Conservation (phyloP, 2,797 vertebrate species). For the Simalia tracyae region DNA sequence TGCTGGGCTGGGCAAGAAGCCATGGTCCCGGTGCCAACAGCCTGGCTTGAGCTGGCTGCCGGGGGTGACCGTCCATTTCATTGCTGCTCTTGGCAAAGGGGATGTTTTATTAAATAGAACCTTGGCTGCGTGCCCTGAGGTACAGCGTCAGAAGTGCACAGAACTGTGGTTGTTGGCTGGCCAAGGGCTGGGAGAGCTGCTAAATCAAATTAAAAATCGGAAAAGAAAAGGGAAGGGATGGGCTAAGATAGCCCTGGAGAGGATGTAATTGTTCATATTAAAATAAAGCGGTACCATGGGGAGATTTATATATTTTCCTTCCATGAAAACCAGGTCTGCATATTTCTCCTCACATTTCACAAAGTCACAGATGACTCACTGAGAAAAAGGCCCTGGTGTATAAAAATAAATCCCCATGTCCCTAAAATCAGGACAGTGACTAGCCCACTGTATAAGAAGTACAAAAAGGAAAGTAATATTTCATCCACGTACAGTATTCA, state of each 20-base stretch:
- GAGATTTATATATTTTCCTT: background rate
- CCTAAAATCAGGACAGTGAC: background rate
- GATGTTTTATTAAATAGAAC: slow-evolving; percentile 54
- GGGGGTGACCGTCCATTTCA: slow-evolving; percentile 39
- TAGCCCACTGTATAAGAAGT: background rate
- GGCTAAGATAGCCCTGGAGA: slow-evolving; percentile 6
- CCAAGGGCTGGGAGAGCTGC: slow-evolving; percentile 13
- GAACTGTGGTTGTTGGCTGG: slow-evolving; percentile 28
- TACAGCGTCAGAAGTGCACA: background rate
- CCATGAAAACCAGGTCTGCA: background rate
- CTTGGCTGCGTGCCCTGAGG: slow-evolving; percentile 50
- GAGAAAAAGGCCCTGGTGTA: rapidly evolving
- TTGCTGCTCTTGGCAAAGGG: slow-evolving; percentile 62
- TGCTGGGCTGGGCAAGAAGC: slow-evolving; percentile 40
- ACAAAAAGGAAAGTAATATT: background rate
- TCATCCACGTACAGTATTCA: background rate
- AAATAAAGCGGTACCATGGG: slow-evolving; percentile 12
- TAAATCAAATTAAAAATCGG: slow-evolving; percentile 10
- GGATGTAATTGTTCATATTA: slow-evolving; percentile 14
- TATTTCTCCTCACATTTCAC: background rate
- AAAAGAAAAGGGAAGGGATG: slow-evolving; percentile 9
- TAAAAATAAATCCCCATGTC: slow-evolving; percentile 11
- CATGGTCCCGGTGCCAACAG: slow-evolving; percentile 33
- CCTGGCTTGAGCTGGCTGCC: slow-evolving; percentile 26
- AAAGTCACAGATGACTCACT: background rate